phyloP scores from a whole-genome alignment of 2,888 invertebrate species.

The Plemyria rubiginata region DNA sequence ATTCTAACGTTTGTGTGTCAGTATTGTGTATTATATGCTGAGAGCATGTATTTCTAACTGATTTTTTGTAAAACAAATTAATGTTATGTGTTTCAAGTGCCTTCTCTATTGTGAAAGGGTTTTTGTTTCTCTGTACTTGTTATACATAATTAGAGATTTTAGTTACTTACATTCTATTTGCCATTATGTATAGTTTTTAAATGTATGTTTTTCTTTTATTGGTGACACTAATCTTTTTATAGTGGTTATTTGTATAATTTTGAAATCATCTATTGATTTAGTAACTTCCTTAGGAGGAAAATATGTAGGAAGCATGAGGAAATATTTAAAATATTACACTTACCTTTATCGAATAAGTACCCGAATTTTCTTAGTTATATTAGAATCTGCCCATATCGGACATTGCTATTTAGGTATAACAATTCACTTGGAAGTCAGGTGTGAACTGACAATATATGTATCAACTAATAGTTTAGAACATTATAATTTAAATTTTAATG shows the following conservation, averaged over 20 bases:
- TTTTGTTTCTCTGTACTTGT: constrained; percentile 7
- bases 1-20: constrained; percentile 48
- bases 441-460: constrained; percentile 27
- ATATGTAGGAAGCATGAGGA: neutral
- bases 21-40: constrained; percentile 51
- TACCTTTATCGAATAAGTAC: constrained; percentile 23
- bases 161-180: neutral
- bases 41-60: constrained; percentile 32
- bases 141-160: constrained; percentile 2
- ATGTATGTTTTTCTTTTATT: too few relatives aligned
- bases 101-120: constrained; percentile 19
- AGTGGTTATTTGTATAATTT: neutral
- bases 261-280: neutral
- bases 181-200: neutral
- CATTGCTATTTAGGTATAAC: constrained; percentile 22
- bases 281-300: neutral
- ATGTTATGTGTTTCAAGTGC: constrained; percentile 20
- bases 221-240: neutral
- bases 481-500: constrained; percentile 26
- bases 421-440: constrained; percentile 24
- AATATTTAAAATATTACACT: constrained; percentile 29
- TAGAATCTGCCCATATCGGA: constrained; percentile 17
- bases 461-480: constrained; percentile 40
- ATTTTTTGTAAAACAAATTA: constrained; percentile 13
- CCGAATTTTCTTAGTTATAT: constrained; percentile 20